These are phyloP conservation scores for Didymodactylos carnosus DNA, from an alignment of 2,888 invertebrate genomes.

Conservation along the genomic window DNA sequence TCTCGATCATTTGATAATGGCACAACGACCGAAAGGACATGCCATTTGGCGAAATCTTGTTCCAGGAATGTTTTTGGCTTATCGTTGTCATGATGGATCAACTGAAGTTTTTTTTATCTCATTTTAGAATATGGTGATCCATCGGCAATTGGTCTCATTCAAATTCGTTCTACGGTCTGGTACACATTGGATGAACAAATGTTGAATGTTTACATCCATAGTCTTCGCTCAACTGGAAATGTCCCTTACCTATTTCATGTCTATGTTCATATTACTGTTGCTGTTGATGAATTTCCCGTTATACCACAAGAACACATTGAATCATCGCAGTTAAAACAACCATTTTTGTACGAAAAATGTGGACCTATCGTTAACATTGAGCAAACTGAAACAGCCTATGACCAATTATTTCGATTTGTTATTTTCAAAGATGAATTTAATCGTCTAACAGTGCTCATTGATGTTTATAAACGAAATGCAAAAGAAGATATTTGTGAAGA, in stretches of 20 bases:
- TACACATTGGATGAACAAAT: background rate
- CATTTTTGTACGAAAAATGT: background rate
- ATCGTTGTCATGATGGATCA: background rate
- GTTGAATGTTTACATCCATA: background rate
- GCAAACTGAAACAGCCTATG: background rate
- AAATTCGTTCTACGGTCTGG: background rate
- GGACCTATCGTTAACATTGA: background rate
- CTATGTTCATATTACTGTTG: background rate
- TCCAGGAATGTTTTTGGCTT: background rate
- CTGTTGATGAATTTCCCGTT: background rate
- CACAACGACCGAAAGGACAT: background rate
- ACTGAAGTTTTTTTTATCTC: background rate
- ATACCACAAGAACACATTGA: background rate
- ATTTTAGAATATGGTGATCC: background rate
- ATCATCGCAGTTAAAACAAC: background rate
- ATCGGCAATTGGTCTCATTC: background rate
- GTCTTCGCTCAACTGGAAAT: background rate
- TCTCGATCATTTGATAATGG: background rate
- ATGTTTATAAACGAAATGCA: background rate
- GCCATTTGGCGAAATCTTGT: background rate
- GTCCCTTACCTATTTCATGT: background rate
- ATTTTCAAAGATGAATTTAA: background rate
- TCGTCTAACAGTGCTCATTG: background rate
- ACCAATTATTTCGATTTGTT: background rate
- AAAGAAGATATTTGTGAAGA: background rate